Base-by-base conservation (phyloP, 1,140 invertebrate genomes). In the Alviniconcha marisindica region DNA sequence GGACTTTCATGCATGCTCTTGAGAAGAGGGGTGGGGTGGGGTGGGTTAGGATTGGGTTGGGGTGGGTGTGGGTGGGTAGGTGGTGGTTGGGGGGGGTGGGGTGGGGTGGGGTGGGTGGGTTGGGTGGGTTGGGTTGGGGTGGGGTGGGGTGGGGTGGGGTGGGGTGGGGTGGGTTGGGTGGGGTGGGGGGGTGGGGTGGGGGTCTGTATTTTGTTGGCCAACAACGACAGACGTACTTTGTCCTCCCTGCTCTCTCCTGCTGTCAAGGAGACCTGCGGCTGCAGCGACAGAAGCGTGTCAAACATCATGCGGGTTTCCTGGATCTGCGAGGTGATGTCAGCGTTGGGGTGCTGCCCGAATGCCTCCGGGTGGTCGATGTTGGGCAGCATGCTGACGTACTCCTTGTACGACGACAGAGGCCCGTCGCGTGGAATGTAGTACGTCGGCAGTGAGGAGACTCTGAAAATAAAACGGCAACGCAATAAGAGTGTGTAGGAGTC, bases 361-460 rank as follows among this genome's bases (percentile, higher is more conserved):
- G 95, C 96, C 93, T 97, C 96, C 0, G 97, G 96, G 83, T 95
- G 95, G 91, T 98, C 97, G 48, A 95, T 93, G 73, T 93, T 95
- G 0, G 97, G 97, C 84, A 97, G 92, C 88, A 96, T 94, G 82
- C 95, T 95, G 82, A 97, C 95, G 91, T 96, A 96, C 90, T 97
- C 96, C 60, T 95, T 94, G 92, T 97, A 97, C 12, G 95, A 96
- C 85, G 96, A 95, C 24, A 97, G 92, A 80, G 95, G 95, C n/a
- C 96, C 96, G 91, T 97, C 96, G 33, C 95, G 94, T 18, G 97
- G 97, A 60, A 97, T 95, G 91, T 96, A 96, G 93, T 97, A 98
- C 5, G 95, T 95, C 15, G 88, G 86, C 42, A 91, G 84, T 2
- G 77, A 69, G 18, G 91, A 92, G 24, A 91, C 54, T 66, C 90